A percentile compares a stretch with the other conserved stretches of the same genome.
Conservation (phyloP, 1,140 invertebrate species). For the Diorhabda elongata region DNA sequence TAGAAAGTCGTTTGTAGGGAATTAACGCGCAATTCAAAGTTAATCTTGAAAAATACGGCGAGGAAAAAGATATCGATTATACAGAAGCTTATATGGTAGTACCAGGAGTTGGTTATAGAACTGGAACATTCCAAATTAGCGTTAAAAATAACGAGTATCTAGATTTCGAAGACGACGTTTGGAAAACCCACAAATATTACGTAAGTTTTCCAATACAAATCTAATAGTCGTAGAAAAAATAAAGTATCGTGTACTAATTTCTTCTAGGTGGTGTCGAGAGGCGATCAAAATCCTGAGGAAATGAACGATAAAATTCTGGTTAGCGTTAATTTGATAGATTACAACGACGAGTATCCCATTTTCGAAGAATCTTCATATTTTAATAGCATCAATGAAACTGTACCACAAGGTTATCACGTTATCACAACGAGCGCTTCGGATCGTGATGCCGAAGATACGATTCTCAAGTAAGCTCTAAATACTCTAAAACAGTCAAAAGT, state of each 20-base stretch:
- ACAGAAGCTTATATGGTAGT: constrained; percentile 52
- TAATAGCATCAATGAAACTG: constrained; percentile 50
- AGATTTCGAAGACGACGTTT: constrained; percentile 53
- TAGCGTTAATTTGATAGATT: constrained; percentile 52
- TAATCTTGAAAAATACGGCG: constrained; percentile 37
- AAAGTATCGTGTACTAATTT: not conserved
- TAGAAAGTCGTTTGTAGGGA: constrained; percentile 45
- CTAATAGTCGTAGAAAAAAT: not conserved
- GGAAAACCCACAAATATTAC: constrained; percentile 31
- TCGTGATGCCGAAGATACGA: constrained; percentile 53
- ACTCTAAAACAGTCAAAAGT: too few relatives aligned
- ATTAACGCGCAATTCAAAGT: constrained; percentile 54
- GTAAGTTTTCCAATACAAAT: not conserved
- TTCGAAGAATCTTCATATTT: constrained; percentile 44
- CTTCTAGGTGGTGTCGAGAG: constrained; percentile 49
- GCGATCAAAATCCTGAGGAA: constrained; percentile 40
- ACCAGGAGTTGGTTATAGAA: constrained; percentile 53
- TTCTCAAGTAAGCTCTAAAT: constrained; percentile 47
- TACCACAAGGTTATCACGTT: constrained; percentile 44
- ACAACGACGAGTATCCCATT: constrained; percentile 57
- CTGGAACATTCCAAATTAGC: constrained; percentile 51
- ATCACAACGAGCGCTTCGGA: constrained; percentile 49
- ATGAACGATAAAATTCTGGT: constrained; percentile 45
- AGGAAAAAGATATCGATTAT: constrained; percentile 33
- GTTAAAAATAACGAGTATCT: constrained; percentile 51